These are phyloP conservation scores for Epinotia brunnichana DNA, from an alignment of 2,888 invertebrate species.

Conservation along the genomic window DNA sequence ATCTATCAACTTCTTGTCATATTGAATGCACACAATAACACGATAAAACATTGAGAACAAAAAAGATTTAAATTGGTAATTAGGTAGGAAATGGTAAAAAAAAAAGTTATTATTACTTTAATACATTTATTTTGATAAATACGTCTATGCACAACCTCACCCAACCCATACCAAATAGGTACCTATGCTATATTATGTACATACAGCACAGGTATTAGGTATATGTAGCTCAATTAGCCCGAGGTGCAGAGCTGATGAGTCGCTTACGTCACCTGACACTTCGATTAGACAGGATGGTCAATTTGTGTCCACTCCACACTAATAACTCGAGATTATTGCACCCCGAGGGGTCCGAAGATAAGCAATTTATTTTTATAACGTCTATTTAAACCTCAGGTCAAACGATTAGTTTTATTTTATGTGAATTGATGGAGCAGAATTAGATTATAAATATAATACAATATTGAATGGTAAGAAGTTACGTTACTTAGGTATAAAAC, in stretches of 20 bases:
- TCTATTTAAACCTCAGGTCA: constrained; percentile 43
- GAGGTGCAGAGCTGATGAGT: constrained; percentile 38
- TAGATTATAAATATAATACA: constrained; percentile 33
- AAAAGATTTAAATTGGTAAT: no score
- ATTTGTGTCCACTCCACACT: constrained; percentile 44
- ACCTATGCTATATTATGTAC: no score
- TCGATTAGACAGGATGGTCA: constrained; percentile 41
- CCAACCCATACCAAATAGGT: background rate
- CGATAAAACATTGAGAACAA: no score
- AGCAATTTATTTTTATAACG: constrained; percentile 45
- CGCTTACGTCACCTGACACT: constrained; percentile 43
- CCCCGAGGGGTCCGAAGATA: constrained; percentile 42
- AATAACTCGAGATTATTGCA: constrained; percentile 43
- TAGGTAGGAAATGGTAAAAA: no score
- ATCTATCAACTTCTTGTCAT: background rate
- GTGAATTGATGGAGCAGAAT: constrained; percentile 33
- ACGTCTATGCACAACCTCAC: background rate
- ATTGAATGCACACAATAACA: no score
- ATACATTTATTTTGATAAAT: no score
- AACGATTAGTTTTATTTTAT: constrained; percentile 43
- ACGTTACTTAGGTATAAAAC: constrained; percentile 8
- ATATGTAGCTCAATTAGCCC: constrained; percentile 30
- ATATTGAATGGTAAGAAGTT: background rate
- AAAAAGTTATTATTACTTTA: background rate
- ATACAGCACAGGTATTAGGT: background rate